Evolutionary conservation across 37 sponge, comb jelly and placozoan genomes (phyloP).

Genomic region (Spongilla lacustris): DNA sequence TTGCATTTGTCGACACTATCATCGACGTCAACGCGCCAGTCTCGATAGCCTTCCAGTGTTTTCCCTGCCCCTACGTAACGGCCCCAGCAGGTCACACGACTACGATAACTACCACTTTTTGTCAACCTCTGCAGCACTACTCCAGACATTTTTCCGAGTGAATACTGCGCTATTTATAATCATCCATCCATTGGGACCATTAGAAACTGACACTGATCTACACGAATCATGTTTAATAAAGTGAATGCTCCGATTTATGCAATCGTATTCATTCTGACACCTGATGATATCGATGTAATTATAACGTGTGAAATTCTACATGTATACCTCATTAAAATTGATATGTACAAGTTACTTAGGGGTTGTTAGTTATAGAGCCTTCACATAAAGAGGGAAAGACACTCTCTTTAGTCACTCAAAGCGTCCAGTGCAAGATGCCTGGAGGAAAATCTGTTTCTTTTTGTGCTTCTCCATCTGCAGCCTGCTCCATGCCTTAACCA

Average conservation of each 20-base stretch:
- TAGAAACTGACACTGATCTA: neutral
- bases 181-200: too few species aligned
- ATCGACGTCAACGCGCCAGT: neutral
- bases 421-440: slow-evolving; percentile 47
- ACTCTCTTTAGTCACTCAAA: slow-evolving; percentile 69
- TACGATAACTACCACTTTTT: slow-evolving; percentile 32
- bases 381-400: slow-evolving; percentile 64
- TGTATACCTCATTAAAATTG: too few species aligned
- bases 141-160: slow-evolving; percentile 32
- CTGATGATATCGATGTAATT: too few species aligned
- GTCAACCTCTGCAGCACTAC: slow-evolving; percentile 34
- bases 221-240: neutral
- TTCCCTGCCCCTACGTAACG: slow-evolving; percentile 10
- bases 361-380: slow-evolving; percentile 51
- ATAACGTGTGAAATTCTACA: too few species aligned
- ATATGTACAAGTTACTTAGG: too few species aligned
- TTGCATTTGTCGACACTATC: neutral
- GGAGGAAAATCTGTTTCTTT: slow-evolving; percentile 30
- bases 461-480: slow-evolving; percentile 67
- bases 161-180: neutral
- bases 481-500: slow-evolving; percentile 80
- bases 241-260: too few species aligned
- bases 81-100: slow-evolving; percentile 5
- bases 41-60: neutral
- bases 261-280: too few species aligned